Evolutionary conservation across 2,888 invertebrate species (phyloP).

Genomic region (Dolomedes plantarius): DNA sequence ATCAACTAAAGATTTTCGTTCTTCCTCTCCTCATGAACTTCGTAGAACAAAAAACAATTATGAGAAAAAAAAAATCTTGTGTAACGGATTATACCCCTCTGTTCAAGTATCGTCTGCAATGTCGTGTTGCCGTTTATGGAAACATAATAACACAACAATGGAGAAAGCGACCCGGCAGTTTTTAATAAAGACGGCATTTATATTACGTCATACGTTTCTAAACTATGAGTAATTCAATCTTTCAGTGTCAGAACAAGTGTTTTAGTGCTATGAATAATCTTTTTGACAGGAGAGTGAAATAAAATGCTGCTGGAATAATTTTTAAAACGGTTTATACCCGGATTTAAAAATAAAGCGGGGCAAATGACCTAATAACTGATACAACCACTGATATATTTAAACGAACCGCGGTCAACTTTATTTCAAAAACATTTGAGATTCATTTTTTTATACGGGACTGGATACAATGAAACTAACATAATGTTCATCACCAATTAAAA

Average conservation of each 20-base stretch:
- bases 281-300: background rate
- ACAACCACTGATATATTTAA: too few species aligned
- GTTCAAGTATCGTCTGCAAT: constrained; percentile 4
- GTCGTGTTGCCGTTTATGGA: constrained; percentile 19
- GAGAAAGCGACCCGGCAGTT: background rate
- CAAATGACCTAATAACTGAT: too few species aligned
- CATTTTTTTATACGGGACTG: too few species aligned
- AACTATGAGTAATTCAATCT: constrained; percentile 12
- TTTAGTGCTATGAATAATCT: background rate
- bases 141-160: constrained; percentile 23
- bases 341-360: too few species aligned
- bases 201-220: constrained; percentile 9
- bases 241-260: background rate
- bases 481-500: too few species aligned
- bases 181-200: constrained; percentile 21
- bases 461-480: too few species aligned
- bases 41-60: too few species aligned
- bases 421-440: too few species aligned
- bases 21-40: too few species aligned
- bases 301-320: background rate
- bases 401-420: too few species aligned
- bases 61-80: background rate
- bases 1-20: too few species aligned
- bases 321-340: too few species aligned
- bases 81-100: background rate